Percentiles rank a stretch among this genome's conserved stretches.
Conservation (phyloP, 2,888 invertebrate genomes). For the Pristionchus maxplancki region DNA sequence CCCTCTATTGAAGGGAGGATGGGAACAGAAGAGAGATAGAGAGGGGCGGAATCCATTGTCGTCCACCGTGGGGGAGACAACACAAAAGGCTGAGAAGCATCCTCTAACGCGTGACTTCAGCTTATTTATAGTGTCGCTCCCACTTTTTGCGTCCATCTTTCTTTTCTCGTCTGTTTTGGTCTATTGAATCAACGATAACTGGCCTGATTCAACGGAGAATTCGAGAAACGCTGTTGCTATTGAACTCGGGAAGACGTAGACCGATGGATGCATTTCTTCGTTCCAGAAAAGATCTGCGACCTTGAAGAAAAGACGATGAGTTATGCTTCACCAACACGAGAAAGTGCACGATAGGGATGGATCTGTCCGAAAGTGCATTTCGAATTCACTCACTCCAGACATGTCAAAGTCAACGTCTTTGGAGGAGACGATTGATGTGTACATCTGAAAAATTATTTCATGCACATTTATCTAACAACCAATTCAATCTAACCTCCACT, state of each 20-base stretch:
- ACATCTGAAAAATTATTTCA: neutral
- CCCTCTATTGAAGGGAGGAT: neutral
- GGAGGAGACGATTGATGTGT: neutral
- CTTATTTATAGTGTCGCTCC: too few species aligned
- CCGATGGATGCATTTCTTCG: constrained; percentile 1
- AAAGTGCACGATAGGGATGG: neutral
- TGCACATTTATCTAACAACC: neutral
- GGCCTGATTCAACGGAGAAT: neutral
- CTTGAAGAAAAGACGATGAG: neutral
- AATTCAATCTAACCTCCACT: constrained; percentile 20
- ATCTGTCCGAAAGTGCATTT: neutral
- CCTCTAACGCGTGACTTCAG: too few species aligned
- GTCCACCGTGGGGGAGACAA: neutral
- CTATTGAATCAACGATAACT: neutral
- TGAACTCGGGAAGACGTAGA: neutral
- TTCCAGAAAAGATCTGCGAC: constrained; percentile 44
- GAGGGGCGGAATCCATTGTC: neutral
- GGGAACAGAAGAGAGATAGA: neutral
- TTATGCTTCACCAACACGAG: neutral
- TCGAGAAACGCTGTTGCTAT: neutral
- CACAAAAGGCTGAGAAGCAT: neutral
- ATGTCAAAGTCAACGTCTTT: neutral
- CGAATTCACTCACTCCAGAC: neutral
- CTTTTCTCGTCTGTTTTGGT: neutral
- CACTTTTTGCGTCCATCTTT: neutral